These are phyloP conservation scores for Onychostruthus taczanowskii DNA, from an alignment of 2,113 vertebrate genomes.

Conservation along the genomic window DNA sequence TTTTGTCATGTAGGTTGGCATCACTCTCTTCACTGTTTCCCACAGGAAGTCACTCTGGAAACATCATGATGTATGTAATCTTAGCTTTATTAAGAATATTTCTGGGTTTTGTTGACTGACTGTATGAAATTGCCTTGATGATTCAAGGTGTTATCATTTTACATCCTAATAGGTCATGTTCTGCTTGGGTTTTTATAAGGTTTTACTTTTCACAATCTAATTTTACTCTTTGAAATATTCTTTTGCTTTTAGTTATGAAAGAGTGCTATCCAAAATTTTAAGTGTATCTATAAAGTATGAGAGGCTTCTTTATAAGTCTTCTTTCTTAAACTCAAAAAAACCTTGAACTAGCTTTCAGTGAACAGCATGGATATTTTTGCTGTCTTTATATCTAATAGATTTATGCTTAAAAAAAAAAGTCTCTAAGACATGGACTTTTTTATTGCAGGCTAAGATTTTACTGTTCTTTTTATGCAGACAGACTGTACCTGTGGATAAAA, in stretches of 20 bases:
- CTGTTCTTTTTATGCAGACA: not conserved
- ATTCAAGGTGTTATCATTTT: not conserved
- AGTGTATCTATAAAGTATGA: not conserved
- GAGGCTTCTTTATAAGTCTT: not conserved
- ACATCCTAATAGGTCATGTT: not conserved
- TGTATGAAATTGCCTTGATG: not conserved
- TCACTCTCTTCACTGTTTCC: slow-evolving; percentile 95
- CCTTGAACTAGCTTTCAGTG: not conserved
- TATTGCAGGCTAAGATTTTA: not conserved
- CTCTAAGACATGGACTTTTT: not conserved
- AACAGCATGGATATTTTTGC: not conserved
- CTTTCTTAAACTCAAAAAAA: not conserved
- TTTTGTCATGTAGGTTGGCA: slow-evolving; percentile 84
- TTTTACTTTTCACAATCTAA: not conserved
- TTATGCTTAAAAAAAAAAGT: not conserved
- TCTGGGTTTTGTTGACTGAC: not conserved
- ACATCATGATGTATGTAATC: slow-evolving; percentile 85
- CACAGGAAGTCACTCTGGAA: slow-evolving; percentile 99
- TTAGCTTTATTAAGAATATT: not conserved
- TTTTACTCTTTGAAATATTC: not conserved
- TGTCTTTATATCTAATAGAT: not conserved
- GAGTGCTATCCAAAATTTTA: not conserved
- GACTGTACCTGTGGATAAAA: not conserved
- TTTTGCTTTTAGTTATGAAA: not conserved
- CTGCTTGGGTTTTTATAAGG: not conserved